These are phyloP conservation scores for Romanogobio albipinnatus DNA, from an alignment of 2,113 vertebrate genomes.

Conservation along the genomic window DNA sequence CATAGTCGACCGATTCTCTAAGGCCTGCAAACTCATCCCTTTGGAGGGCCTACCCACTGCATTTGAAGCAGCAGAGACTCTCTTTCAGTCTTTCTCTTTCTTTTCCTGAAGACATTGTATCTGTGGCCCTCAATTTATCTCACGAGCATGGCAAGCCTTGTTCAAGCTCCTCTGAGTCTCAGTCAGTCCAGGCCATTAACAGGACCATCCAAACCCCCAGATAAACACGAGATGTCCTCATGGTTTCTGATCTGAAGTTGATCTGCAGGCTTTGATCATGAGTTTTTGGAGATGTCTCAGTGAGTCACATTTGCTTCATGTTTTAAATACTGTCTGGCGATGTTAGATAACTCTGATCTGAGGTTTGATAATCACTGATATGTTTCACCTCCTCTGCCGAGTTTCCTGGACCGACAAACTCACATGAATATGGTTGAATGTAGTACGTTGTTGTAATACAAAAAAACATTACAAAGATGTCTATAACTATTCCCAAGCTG, in stretches of 20 bases:
- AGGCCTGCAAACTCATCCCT: no score
- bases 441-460: not conserved
- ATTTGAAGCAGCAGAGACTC: no score
- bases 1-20: no score
- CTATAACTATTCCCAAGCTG: not conserved
- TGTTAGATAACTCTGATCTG: not conserved
- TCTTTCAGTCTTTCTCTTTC: no score
- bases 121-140: no score
- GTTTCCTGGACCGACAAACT: not conserved
- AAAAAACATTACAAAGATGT: not conserved
- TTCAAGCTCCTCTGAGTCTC: not conserved
- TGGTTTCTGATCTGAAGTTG: slow-evolving; percentile 7
- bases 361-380: not conserved
- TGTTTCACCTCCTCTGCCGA: not conserved
- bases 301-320: not conserved
- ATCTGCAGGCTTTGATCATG: not conserved
- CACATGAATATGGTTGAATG: not conserved
- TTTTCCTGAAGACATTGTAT: no score
- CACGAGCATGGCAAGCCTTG: no score
- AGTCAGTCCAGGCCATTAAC: not conserved
- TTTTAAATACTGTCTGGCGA: not conserved
- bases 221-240: slow-evolving; percentile 5
- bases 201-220: not conserved
- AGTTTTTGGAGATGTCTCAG: not conserved
- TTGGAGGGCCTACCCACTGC: no score